Evolutionary conservation across 2,797 vertebrate species (phyloP), one percentile per base, ranked within the genome.

Genomic region (Tangara arthus): DNA sequence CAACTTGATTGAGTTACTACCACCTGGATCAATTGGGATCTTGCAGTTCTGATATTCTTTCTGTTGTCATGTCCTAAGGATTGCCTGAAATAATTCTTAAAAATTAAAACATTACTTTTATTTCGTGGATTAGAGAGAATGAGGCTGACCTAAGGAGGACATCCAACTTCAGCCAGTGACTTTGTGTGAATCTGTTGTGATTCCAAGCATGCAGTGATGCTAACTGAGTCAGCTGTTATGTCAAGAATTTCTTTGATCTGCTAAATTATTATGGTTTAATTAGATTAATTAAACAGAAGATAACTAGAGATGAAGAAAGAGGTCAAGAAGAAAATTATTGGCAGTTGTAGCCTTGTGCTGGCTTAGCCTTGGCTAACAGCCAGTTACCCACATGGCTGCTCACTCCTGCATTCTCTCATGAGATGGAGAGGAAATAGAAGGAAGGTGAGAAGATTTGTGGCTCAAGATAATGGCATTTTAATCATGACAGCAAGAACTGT

Each of bases 241-340:
- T 78, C 55, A 84, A 37, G 64, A 61, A 78, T 82, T 72, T 82
- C 49, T 93, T 77, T 80, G 30, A 80, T 84, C 64, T 87, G 27
- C 60, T 90, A 80, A 89, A 77, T 89, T 80, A 82, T 70, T 93
- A 63, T 30, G 61, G 41, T 50, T 82, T 93, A 79, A 84, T 93
- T 91, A 80, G 53, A 71, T 80, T 75, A 93, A 90, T 94, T 93
- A 81, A 88, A 79, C 8, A 56, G 65, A 86, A 90, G 42, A 81
- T 86, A 93, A 47, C 79, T 77, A 46, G 41, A 80, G 46, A 64
- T 80, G 39, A 85, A 91, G 75, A 72, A 92, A 34, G 77, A 89
- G 46, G 60, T 87, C 46, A 47, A 77, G 69, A 86, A 79, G 63
- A 78, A 85, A 85, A 87, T 77, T 44, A 75, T 37, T 89, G 78